phyloP scores from a whole-genome alignment of 2,797 vertebrate species.

The Eremophila alpestris region DNA sequence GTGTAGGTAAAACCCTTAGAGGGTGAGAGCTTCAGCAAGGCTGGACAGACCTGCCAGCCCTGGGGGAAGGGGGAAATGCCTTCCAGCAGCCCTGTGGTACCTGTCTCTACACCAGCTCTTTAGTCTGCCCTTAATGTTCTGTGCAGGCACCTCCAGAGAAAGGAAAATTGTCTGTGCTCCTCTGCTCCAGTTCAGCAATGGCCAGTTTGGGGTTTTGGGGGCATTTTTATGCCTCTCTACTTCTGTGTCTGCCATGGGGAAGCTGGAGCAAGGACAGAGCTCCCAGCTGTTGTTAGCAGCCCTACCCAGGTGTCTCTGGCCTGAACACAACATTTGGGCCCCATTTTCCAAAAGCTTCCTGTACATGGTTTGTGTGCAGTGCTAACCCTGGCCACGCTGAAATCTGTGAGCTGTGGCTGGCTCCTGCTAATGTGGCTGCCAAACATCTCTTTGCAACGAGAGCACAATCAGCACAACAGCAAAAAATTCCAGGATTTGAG shows the following conservation, averaged over 20 bases:
- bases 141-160: not conserved
- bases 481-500: not conserved
- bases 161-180: not conserved
- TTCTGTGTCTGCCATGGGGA: not conserved
- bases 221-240: not conserved
- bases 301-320: not conserved
- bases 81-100: not conserved
- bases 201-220: not conserved
- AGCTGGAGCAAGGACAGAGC: not conserved
- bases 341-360: not conserved
- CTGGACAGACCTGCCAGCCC: not conserved
- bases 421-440: not conserved
- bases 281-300: not conserved
- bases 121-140: not conserved
- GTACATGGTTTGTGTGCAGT: fast-evolving
- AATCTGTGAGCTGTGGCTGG: not conserved
- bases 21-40: not conserved
- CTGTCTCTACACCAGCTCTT: not conserved
- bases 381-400: not conserved
- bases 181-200: not conserved
- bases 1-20: not conserved
- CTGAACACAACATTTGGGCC: not conserved
- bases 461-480: not conserved
- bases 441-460: not conserved
- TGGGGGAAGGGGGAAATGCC: not conserved